Evolutionary conservation across 92 coral and sea anemone species (phyloP), one percentile per base, ranked within the genome.

Genomic region (Zoanthus sociatus): DNA sequence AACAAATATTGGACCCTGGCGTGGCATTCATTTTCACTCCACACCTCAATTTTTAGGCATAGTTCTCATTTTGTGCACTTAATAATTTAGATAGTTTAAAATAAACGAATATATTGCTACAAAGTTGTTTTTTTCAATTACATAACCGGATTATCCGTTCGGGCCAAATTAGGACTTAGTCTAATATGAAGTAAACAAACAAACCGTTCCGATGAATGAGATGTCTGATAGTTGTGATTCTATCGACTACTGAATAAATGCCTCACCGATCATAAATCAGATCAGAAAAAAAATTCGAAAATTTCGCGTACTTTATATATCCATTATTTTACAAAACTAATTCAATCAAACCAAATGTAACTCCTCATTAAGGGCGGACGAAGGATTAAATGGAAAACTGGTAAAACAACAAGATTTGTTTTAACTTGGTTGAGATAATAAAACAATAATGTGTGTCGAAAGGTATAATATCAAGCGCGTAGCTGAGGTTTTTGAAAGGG

Each of bases 1-100:
- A 77, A 15, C 7, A 3, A 15, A 21, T 77, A 76, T 21, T 76
- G 32, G 79, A 31, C 64, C 37, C 60, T 48, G 17, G 32, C 21
- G 63, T 77, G 82, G 33, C 82, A 30, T 76, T 76, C 42, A 37
- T n/a, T 73, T 45, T 13, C 78, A 72, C 47, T 45, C 14, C 64
- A 76, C 61, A 51, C 10, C 48, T 32, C 26, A 7, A n/a, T 55
- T 50, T 50, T 50, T 17, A 26, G 12, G 48, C 47, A 54, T 26
- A n/a, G 13, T 30, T 16, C 21, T 77, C 32, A n/a, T 50, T 37
- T n/a, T 26, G 4, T 20, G 54, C 44, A 3, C 45, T 7, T 55
- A 48, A 51, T 18, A 20, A 31, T 33, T 50, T 1, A 50, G 12
- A 7, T 50, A 50, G 55, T 11, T 50, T 11, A 50, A 50, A 26